A percentile compares a stretch with the other conserved stretches of the same genome.
Conservation (phyloP, 2,888 invertebrate species). For the Ypsolopha scabrella region DNA sequence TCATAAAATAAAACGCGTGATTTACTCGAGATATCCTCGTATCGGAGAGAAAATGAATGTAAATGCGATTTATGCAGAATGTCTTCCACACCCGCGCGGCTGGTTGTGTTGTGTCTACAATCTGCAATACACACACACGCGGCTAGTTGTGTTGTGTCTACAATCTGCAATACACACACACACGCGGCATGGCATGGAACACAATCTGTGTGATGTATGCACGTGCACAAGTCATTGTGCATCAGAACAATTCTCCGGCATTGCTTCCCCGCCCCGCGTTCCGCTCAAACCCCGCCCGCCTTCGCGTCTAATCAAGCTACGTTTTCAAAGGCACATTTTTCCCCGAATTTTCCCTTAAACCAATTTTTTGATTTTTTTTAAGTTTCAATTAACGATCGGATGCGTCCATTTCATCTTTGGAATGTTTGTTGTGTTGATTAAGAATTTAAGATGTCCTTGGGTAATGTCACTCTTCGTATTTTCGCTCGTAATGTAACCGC, state of each 20-base stretch:
- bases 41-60: conserved; percentile 15
- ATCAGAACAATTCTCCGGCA: conserved; percentile 3
- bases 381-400: no score
- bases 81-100: conserved; percentile 12
- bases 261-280: neutral
- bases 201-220: conserved; percentile 23
- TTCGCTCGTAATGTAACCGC: no score
- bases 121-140: conserved; percentile 5
- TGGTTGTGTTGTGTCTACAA: neutral
- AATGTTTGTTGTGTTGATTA: no score
- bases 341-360: neutral
- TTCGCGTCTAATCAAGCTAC: neutral
- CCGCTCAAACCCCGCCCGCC: neutral
- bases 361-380: no score
- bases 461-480: no score
- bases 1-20: no score
- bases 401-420: no score
- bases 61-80: conserved; percentile 17
- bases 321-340: neutral
- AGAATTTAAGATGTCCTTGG: no score
- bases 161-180: conserved; percentile 2
- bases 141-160: conserved; percentile 1
- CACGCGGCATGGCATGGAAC: conserved; percentile 12
- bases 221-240: conserved; percentile 5
- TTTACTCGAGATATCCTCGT: neutral